Percentiles rank a stretch among this genome's conserved stretches.
Conservation (phyloP, 1,140 invertebrate genomes). For the Caenorhabditis remanei region DNA sequence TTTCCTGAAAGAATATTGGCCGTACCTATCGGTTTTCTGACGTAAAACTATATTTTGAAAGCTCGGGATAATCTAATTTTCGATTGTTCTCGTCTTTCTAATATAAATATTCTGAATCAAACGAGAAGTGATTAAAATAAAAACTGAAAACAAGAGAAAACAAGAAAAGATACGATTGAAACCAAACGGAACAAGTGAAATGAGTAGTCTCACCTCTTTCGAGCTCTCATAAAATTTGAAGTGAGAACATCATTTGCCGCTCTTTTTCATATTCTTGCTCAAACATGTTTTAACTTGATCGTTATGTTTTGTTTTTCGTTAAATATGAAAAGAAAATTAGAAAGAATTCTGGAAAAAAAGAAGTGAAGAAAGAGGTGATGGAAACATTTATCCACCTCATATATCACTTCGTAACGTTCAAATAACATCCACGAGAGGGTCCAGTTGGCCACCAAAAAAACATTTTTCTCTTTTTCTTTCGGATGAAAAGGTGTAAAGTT, state of each 20-base stretch:
- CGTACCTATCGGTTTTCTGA: no score
- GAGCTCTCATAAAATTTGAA: neutral
- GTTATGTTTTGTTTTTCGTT: no score
- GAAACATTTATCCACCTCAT: neutral
- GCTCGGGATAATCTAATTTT: no score
- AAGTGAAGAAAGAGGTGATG: neutral
- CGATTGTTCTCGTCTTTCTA: no score
- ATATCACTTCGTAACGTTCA: constrained; percentile 40
- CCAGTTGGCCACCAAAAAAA: neutral
- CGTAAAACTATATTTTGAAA: no score
- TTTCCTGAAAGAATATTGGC: no score
- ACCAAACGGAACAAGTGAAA: neutral
- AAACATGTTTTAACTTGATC: no score
- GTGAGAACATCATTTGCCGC: neutral
- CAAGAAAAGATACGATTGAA: neutral
- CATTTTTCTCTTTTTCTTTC: neutral
- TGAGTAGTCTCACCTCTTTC: neutral
- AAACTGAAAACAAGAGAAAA: neutral
- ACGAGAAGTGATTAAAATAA: neutral
- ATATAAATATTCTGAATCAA: neutral
- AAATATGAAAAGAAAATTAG: neutral
- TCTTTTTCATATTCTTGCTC: neutral
- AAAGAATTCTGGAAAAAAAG: neutral
- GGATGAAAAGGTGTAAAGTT: constrained; percentile 10
- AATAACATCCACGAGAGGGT: neutral